These are phyloP conservation scores for Bergia sp. DNA, from an alignment of 92 coral and sea anemone species.

Conservation along the genomic window DNA sequence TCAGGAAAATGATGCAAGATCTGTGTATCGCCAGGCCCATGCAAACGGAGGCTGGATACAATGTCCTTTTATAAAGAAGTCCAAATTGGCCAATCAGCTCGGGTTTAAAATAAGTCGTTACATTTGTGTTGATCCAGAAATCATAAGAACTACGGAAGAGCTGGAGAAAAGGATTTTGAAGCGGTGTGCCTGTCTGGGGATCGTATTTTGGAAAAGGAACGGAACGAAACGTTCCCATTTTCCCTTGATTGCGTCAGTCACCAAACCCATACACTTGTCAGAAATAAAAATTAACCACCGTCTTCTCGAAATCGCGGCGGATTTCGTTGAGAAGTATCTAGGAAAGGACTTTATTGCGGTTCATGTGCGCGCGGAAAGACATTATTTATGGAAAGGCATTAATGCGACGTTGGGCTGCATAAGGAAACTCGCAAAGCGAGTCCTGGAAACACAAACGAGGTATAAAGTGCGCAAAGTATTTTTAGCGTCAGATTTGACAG, in stretches of 20 bases:
- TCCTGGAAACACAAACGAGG: constrained; percentile 60
- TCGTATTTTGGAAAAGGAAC: constrained; percentile 91
- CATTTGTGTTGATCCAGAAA: constrained; percentile 95
- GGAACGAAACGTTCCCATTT: constrained; percentile 83
- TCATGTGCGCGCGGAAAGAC: constrained; percentile 94
- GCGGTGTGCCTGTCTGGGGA: constrained; percentile 86
- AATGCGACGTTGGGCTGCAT: constrained; percentile 85
- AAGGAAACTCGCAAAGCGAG: constrained; percentile 76
- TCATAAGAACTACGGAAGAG: constrained; percentile 72
- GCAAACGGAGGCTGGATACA: constrained; percentile 85
- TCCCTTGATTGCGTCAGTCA: constrained; percentile 65
- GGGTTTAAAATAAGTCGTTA: constrained; percentile 91
- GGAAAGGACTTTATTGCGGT: constrained; percentile 77
- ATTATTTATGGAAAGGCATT: constrained; percentile 75
- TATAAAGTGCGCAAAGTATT: constrained; percentile 59
- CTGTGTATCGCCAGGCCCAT: constrained; percentile 65
- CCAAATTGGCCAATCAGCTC: constrained; percentile 84
- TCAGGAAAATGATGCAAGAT: constrained; percentile 62
- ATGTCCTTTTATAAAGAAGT: constrained; percentile 83
- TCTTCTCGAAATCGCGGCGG: constrained; percentile 72
- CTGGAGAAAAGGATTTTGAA: constrained; percentile 80
- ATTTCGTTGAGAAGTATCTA: constrained; percentile 64
- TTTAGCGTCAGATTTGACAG: constrained; percentile 91
- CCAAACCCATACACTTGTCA: constrained; percentile 70
- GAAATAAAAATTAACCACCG: constrained; percentile 78